Base-by-base conservation (phyloP, 1,140 invertebrate genomes). In the Ceratosolen solmsi region DNA sequence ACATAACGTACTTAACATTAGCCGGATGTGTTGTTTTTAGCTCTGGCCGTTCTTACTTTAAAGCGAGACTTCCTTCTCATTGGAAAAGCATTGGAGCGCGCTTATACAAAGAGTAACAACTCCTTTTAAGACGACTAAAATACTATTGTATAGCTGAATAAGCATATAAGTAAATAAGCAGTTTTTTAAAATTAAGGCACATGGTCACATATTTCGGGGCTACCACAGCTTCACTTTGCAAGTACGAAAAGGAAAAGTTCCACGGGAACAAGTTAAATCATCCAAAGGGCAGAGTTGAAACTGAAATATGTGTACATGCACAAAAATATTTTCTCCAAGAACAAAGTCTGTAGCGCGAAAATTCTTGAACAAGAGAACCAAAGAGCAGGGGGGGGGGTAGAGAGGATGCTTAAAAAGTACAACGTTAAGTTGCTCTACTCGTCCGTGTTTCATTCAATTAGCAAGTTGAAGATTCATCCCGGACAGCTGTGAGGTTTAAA, bases 401-500 rank as follows among this genome's bases (percentile, higher is more conserved):
- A 20, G 38, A 30, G 7, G 27, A 38, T 11, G 33, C 63, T 68
- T n/a, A 49, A 65, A 77, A 65, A 78, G 51, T 60, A 20, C 78
- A 54, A 38, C 51, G n/a, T 1, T 2, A 71, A 46, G 2, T 71
- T 30, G n/a, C n/a, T 49, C 70, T 25, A 46, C 38, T 38, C 65
- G 60, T 9, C 7, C 25, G 71, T 41, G 25, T 38, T 36, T 75
- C 72, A 74, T 81, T 81, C 71, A 80, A 80, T 80, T 80, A 80
- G 68, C 22, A n/a, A 71, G 65, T 22, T 30, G 56, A 74, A 65
- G 79, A 80, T 74, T 33, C 70, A 65, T 56, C 36, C 36, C 70
- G 36, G 51, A 22, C 20, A n/a, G 33, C 8, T 68, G 20, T 2
- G 20, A 68, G 36, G 33, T 38, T 68, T 68, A n/a, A 68, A 68